phyloP scores from a whole-genome alignment of 2,888 invertebrate genomes.

The Machimus atricapillus region DNA sequence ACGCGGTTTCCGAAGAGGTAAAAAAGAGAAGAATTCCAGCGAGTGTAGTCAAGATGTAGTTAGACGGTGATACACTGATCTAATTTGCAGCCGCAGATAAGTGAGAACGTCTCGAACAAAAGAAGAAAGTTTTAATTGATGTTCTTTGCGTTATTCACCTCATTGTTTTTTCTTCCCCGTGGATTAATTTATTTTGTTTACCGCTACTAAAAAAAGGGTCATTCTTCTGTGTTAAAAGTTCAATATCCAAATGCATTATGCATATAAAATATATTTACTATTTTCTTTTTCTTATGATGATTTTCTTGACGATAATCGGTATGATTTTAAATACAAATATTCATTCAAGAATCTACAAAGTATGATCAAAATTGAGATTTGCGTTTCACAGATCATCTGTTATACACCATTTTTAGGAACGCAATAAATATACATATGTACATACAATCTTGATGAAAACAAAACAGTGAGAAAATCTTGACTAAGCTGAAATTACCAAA shows the following conservation, averaged over 20 bases:
- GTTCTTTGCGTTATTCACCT: neutral
- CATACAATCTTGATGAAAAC: no score
- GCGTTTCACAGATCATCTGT: no score
- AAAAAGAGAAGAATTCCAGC: neutral
- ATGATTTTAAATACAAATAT: neutral
- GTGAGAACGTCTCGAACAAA: neutral
- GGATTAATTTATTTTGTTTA: neutral
- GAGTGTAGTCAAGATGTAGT: neutral
- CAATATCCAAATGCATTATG: neutral
- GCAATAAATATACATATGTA: no score
- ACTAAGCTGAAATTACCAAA: neutral
- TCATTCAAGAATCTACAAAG: no score
- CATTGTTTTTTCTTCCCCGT: neutral
- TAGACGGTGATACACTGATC: neutral
- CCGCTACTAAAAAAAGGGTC: neutral
- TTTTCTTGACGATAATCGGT: neutral
- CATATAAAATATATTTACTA: neutral
- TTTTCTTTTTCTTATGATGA: neutral
- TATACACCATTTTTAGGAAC: no score
- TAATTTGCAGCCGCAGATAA: neutral
- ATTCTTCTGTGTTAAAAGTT: neutral
- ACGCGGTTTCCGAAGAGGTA: neutral
- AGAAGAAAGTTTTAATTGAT: neutral
- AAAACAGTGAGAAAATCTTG: no score
- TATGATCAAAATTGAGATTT: no score